Evolutionary conservation across 35 echinoderm and acorn worm species (phyloP), one percentile per base, ranked within the genome.

Genomic region (Eucidaris tribuloides): DNA sequence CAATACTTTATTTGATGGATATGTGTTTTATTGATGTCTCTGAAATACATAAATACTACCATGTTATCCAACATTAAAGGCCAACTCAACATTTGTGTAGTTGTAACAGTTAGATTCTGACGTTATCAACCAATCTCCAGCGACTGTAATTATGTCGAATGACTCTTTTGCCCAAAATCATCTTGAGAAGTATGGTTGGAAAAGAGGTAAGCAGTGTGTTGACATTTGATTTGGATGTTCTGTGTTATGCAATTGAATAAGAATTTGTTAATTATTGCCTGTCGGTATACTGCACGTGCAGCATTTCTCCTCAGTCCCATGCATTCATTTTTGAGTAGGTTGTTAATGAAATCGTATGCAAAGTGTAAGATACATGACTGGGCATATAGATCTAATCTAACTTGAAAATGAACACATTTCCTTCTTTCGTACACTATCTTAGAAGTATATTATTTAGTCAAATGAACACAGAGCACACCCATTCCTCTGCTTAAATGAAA

Each of bases 111-210:
- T n/a, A n/a, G n/a, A n/a, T n/a, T n/a, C n/a, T n/a, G n/a, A n/a
- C n/a, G n/a, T n/a, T n/a, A n/a, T n/a, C n/a, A n/a, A n/a, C n/a
- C n/a, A n/a, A n/a, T n/a, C n/a, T n/a, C n/a, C n/a, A n/a, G n/a
- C n/a, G n/a, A n/a, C n/a, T 13, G 70, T 76, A 62, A 62, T 27
- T 62, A 64, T 64, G 61, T 64, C 61, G 17, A 34, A 32, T 15
- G 61, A 19, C 13, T 42, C 52, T 36, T 82, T 82, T 64, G 80
- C 80, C 18, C 50, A 57, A 27, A 57, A 63, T 24, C 80, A 82
- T 41, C 80, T 82, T 7, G 80, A 82, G 31, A 82, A 82, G 14
- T 59, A 82, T 23, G 80, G 80, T 22, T 82, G 80, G 80, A 32
- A 82, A 24, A 23, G 33, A 24, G 80, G 80, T 82, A 79, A 43